These are phyloP conservation scores for Batillaria attramentaria DNA, from an alignment of 1,140 invertebrate genomes.

Conservation along the genomic window DNA sequence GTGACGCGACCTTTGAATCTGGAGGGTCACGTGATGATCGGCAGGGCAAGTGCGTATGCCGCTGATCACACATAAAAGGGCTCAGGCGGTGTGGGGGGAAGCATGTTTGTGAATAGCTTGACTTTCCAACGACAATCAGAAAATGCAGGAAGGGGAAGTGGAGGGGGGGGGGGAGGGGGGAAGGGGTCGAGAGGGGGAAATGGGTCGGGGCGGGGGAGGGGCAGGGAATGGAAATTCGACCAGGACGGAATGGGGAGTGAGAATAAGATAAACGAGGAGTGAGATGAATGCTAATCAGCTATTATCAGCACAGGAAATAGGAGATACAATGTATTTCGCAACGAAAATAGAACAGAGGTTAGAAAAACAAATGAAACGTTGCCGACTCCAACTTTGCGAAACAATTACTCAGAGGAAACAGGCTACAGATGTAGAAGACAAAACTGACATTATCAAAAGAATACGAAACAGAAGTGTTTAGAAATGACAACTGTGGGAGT, in stretches of 20 bases:
- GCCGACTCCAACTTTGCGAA: no score
- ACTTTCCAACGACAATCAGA: neutral
- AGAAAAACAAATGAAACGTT: no score
- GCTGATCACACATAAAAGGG: no score
- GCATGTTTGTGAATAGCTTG: neutral
- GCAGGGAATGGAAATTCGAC: neutral
- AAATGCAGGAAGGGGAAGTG: neutral
- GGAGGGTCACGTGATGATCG: neutral
- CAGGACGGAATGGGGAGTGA: neutral
- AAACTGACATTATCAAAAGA: no score
- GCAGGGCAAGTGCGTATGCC: no score
- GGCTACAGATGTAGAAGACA: no score
- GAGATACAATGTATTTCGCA: neutral
- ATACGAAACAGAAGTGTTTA: no score
- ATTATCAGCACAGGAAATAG: neutral
- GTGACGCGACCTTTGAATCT: neutral
- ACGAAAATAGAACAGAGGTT: neutral
- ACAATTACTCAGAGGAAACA: no score
- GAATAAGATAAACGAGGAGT: neutral
- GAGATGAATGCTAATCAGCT: neutral
- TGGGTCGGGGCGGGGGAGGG: neutral
- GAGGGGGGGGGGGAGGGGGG: neutral
- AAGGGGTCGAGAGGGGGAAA: neutral
- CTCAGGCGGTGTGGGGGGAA: neutral
- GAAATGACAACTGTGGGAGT: no score